Base-by-base conservation (phyloP, 2,113 vertebrate species). In the Bettongia penicillata region DNA sequence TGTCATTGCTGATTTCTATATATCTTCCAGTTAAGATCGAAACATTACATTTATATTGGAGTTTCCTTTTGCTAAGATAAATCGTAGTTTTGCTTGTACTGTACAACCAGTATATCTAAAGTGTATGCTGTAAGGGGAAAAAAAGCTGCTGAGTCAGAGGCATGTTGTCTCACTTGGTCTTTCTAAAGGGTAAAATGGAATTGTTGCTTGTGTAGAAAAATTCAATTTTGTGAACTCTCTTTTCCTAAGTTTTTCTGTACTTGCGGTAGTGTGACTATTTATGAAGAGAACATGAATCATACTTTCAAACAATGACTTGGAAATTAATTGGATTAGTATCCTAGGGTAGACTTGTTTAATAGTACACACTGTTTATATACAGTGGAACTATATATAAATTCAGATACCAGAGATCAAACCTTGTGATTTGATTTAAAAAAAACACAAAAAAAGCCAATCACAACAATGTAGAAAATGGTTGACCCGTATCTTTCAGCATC, bases 81-180 rank as follows among this genome's bases (percentile, higher is more conserved):
- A 95, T 93, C 92, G 0, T 94, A 90, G 37, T 95, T 96, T 96
- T 93, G 23, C 22, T 48, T 91, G 93, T 91, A 43, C 31, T 95
- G 93, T 95, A 55, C 96, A 94, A 51, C 23, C 31, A 90, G 95
- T 93, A 51, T 37, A 92, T 49, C 57, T 94, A 91, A 95, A 95
- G 93, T 94, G 51, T 92, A 96, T 93, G 90, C 96, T 95, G 84
- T 95, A 96, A 95, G 51, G 92, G 50, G 93, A 97, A 97, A 95
- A 95, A 98, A 96, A 97, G 92, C 52, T 95, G 93, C 96, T 93
- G 96, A 96, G 94, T 97, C 96, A 97, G 97, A 95, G 91, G 52
- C 92, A 93, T 49, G 10, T 96, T 94, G 96, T 95, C 47, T 94
- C 14, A 48, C 68, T 90, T 95, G 28, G 77, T 92, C 51, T 96